A percentile compares a stretch with the other conserved stretches of the same genome.
Conservation (phyloP, 2,888 invertebrate species). For the Euclidia mi region DNA sequence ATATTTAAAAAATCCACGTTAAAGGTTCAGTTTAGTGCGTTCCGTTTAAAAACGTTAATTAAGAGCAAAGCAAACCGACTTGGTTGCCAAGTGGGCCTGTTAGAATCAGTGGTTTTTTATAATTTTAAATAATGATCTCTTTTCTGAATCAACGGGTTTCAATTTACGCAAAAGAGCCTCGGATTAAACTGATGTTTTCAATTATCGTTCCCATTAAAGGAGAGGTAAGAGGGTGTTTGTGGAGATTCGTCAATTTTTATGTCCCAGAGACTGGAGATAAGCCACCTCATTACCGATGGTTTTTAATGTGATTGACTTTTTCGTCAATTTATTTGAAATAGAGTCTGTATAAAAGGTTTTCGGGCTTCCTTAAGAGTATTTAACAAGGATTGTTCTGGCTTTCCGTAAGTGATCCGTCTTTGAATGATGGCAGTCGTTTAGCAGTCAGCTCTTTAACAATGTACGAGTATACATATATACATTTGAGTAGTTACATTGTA, state of each 20-base stretch:
- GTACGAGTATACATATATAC: too few relatives aligned
- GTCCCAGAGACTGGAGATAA: conserved; percentile 67
- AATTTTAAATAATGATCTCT: conserved; percentile 68
- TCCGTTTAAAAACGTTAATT: neutral
- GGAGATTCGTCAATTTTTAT: conserved; percentile 77
- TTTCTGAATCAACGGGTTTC: conserved; percentile 72
- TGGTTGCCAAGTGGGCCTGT: neutral
- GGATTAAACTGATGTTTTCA: conserved; percentile 83
- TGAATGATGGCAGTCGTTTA: too few relatives aligned
- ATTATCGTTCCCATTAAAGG: conserved; percentile 79
- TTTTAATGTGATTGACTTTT: conserved; percentile 52
- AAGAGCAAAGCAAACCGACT: conserved; percentile 15
- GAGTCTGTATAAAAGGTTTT: conserved; percentile 23
- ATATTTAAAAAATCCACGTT: too few relatives aligned
- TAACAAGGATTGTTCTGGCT: too few relatives aligned
- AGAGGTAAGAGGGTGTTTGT: conserved; percentile 62
- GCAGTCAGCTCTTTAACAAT: too few relatives aligned
- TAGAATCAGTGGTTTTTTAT: conserved; percentile 56
- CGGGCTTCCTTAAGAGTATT: neutral
- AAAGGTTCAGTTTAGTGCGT: too few relatives aligned
- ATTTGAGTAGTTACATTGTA: too few relatives aligned
- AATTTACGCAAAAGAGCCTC: conserved; percentile 76
- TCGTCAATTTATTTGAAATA: conserved; percentile 49
- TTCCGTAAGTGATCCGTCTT: too few relatives aligned
- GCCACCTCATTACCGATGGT: conserved; percentile 71